Percentiles rank a stretch among this genome's conserved stretches.
Conservation (phyloP, 2,888 invertebrate species). For the Arrhopalites spinosus region DNA sequence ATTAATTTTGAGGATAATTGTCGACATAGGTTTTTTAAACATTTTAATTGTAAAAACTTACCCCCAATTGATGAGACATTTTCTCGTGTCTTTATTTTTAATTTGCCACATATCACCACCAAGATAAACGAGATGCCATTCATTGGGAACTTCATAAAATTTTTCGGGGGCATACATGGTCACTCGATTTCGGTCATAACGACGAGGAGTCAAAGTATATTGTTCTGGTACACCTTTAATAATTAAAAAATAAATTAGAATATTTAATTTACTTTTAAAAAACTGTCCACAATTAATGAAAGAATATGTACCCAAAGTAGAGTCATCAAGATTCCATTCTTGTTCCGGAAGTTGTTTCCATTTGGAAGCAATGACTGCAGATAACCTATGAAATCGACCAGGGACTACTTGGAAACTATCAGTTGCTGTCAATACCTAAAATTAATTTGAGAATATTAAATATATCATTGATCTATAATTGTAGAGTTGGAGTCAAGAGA, state of each 20-base stretch:
- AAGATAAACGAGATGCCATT: conserved; percentile 27
- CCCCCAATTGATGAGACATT: conserved; percentile 34
- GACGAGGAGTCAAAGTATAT: conserved; percentile 15
- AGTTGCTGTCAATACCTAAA: conserved; percentile 26
- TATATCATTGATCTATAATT: background rate
- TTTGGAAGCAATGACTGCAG: conserved; percentile 19
- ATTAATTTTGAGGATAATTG: background rate
- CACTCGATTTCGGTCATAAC: conserved; percentile 28
- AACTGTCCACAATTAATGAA: background rate
- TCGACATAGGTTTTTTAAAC: background rate
- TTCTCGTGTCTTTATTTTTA: conserved; percentile 31
- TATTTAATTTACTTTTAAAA: background rate
- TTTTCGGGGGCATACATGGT: conserved; percentile 20
- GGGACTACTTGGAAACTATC: conserved; percentile 18
- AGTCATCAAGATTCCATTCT: conserved; percentile 29
- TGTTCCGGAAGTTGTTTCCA: conserved; percentile 33
- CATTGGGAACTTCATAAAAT: conserved; percentile 27
- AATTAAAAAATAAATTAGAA: background rate
- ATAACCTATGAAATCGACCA: conserved; percentile 19
- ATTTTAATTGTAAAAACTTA: conserved; percentile 1
- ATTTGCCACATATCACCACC: conserved; percentile 32
- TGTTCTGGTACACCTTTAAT: conserved; percentile 28
- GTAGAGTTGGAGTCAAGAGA: background rate
- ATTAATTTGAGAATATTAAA: background rate
- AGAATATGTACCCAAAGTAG: conserved; percentile 10